These are phyloP conservation scores for Syngnathus typhle DNA, from an alignment of 2,113 vertebrate species.

Conservation along the genomic window DNA sequence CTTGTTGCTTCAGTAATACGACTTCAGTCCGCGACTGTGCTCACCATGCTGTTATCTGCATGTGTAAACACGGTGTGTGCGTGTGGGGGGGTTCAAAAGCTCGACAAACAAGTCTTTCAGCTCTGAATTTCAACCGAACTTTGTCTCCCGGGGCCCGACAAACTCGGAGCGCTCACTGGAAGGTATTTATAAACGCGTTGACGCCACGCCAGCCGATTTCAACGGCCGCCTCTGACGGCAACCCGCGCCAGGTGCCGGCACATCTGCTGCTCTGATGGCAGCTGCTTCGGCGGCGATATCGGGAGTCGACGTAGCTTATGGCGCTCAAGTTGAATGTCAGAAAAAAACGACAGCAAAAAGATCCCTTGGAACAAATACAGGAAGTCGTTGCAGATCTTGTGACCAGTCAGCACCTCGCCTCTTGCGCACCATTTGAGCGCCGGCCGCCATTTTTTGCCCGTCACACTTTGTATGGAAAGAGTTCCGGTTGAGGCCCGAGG, in stretches of 20 bases:
- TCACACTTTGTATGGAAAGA: conserved; percentile 43
- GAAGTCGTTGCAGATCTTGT: conserved; percentile 28
- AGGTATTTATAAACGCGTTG: conserved; percentile 12
- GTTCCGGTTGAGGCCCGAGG: conserved; percentile 36
- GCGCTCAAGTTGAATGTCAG: not conserved
- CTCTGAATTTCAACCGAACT: conserved; percentile 4
- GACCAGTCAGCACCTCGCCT: conserved; percentile 25
- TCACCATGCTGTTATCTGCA: not conserved
- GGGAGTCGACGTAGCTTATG: not conserved
- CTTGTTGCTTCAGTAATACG: not conserved
- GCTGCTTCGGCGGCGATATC: conserved; percentile 31
- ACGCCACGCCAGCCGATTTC: conserved; percentile 16
- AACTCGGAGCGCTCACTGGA: too few relatives aligned
- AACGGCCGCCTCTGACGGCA: conserved; percentile 14
- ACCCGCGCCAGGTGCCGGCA: conserved; percentile 25
- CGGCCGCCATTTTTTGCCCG: conserved; percentile 35
- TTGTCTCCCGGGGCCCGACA: conserved; percentile 2
- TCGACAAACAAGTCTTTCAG: conserved; percentile 11
- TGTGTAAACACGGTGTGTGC: conserved; percentile 3
- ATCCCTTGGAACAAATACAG: not conserved
- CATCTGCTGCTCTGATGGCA: conserved; percentile 45
- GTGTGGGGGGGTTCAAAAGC: not conserved
- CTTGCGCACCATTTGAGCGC: conserved; percentile 9
- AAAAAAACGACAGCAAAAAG: not conserved
- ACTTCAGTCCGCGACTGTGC: not conserved